Base-by-base conservation (phyloP, 2,888 invertebrate genomes). In the Chrysomela aeneicollis region DNA sequence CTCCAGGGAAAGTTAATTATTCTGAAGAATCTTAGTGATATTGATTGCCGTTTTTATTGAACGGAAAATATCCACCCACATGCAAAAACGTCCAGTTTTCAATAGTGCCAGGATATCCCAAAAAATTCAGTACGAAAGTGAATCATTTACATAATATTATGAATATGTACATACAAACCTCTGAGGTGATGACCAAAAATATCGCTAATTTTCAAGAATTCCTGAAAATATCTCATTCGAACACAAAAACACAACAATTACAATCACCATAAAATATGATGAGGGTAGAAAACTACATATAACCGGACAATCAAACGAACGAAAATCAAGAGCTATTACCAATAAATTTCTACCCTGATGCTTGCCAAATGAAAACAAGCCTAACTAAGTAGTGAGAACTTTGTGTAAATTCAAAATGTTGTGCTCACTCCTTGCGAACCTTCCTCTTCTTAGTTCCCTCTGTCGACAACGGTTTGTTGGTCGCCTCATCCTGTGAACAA, bases 381-480 rank as follows among this genome's bases (percentile, higher is more conserved):
- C 12, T 15, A 53, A n/a, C 30, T 22, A 52, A 17, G 15, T 17
- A 18, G 53, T 32, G 30, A 17, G 21, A 55, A 21, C 10, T 37
- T 8, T 10, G 26, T 26, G 6, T 15, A 15, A 32, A 30, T 26
- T 42, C 18, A 35, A 54, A 21, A 19, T 21, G 21, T 49, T 37
- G 35, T 15, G 8, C 52, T 61, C 66, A 82, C 64, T 82, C 81
- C 71, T 81, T 82, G 63, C 82, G 78, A 18, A 78, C 77, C 76
- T 81, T 82, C 59, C 82, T 67, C 70, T 81, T 81, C 66, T 81
- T 77, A 10, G 82, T 74, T 18, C 75, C 78, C 35, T 21, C 55
- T 30, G 74, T 77, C 35, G 73, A 63, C 50, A 73, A 50, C 42
- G 68, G 70, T 50, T 58, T 66, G 50, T 58, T 71, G 26, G 30